Base-by-base conservation (phyloP, 1,140 invertebrate species). In the Palaemon carinicauda region DNA sequence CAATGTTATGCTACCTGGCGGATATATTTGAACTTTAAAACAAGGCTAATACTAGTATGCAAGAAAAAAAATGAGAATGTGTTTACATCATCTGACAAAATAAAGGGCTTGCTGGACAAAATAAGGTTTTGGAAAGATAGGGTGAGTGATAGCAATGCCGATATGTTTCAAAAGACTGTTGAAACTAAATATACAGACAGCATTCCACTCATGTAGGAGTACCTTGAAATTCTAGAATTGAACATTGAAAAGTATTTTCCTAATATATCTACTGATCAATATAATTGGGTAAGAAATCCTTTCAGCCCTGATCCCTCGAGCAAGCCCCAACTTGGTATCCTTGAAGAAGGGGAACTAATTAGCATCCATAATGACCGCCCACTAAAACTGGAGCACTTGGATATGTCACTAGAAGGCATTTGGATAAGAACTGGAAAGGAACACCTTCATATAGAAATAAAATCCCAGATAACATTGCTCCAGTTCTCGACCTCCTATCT, bases 11-110 rank as follows among this genome's bases (percentile, higher is more conserved):
- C n/a, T n/a, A n/a, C n/a, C n/a, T n/a, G 51, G 75, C n/a, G 51
- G 75, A 78, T 78, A 53, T 50, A 78, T 78, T 41, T 78, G 75
- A 78, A 51, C 29, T 50, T 78, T 31, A n/a, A 78, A 78, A 78
- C 50, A 41, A 41, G 33, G 33, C 9, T 41, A 41, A 41, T 41
- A 9, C 33, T 41, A 41, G 33, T 41, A 41, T 41, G 33, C 33
- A 41, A 41, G 33, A n/a, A 9, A 9, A 41, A 41, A 41, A 4
- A 41, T 41, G 9, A 41, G 33, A 41, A 41, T 41, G 9, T 41
- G 33, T 3, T 41, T 4, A 41, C 33, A 74, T 74, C 71, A 29
- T n/a, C 19, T 74, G 54, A 56, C 54, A 73, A 73, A 73, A 73
- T 73, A 27, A 73, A 73, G 4, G 69, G 19, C 31, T 73, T 73